Conservation (phyloP, 2,888 invertebrate species). For the Phorcus lineatus region DNA sequence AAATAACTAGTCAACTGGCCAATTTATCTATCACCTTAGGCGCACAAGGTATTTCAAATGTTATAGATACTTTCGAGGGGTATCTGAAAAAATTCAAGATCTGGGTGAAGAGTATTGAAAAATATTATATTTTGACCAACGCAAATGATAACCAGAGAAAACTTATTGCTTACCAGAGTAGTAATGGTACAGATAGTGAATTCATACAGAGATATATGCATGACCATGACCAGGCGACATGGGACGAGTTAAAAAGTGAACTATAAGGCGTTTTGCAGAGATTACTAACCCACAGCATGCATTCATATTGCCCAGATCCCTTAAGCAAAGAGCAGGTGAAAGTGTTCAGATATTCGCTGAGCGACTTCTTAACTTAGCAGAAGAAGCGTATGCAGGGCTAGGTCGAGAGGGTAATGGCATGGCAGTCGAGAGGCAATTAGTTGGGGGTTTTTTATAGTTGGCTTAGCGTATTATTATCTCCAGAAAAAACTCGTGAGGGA, state of each 20-base stretch:
- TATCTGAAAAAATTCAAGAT: background rate
- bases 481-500: background rate
- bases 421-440: background rate
- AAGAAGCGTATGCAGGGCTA: too few relatives aligned
- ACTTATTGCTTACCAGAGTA: too few relatives aligned
- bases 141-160: background rate
- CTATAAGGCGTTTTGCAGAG: too few relatives aligned
- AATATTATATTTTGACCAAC: background rate
- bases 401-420: too few relatives aligned
- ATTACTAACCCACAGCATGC: background rate
- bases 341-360: too few relatives aligned
- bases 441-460: constrained; percentile 2
- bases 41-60: background rate
- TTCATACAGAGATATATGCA: background rate
- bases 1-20: too few relatives aligned
- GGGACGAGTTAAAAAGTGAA: background rate
- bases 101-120: too few relatives aligned
- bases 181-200: background rate
- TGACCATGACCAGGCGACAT: background rate
- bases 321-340: too few relatives aligned
- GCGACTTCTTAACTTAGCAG: background rate
- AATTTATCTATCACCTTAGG: too few relatives aligned
- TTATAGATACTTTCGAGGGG: background rate
- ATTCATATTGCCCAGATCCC: too few relatives aligned
- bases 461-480: background rate